These are phyloP conservation scores for Takifugu rubripes DNA, from an alignment of 2,797 vertebrate species.

Conservation along the genomic window DNA sequence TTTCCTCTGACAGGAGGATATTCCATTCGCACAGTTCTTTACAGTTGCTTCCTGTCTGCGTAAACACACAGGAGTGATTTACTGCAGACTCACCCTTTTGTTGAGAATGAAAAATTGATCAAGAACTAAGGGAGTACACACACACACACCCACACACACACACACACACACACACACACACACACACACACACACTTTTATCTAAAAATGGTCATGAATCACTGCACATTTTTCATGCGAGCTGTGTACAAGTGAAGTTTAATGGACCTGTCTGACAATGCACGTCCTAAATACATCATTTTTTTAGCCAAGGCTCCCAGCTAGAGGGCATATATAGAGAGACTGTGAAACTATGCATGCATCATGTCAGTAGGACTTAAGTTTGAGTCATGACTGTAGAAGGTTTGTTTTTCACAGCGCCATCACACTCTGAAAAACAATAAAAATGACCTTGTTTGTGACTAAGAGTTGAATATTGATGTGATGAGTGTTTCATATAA, in stretches of 20 bases:
- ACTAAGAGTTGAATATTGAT: background rate
- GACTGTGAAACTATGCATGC: constrained; percentile 3
- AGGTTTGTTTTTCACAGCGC: constrained; percentile 4
- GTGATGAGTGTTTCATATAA: background rate
- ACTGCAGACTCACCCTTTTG: constrained; percentile 8
- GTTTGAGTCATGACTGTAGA: background rate
- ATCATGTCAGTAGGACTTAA: constrained; percentile 5
- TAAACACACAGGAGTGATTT: constrained; percentile 19
- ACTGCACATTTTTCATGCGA: constrained; percentile 37
- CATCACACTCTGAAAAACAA: background rate
- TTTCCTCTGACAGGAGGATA: constrained; percentile 11
- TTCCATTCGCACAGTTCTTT: constrained; percentile 7
- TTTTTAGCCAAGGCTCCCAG: constrained; percentile 23
- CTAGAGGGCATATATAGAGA: background rate
- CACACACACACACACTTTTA: background rate
- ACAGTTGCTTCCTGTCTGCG: constrained; percentile 15
- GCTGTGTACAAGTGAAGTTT: constrained; percentile 23
- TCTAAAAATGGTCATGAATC: constrained; percentile 3
- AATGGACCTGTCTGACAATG: constrained; percentile 35
- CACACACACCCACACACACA: too few species aligned
- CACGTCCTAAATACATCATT: constrained; percentile 46
- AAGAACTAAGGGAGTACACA: background rate
- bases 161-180: background rate
- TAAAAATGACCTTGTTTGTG: background rate
- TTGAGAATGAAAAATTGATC: constrained; percentile 8